Conservation (phyloP, 2,113 vertebrate species). For the Nannobrachium achirus region DNA sequence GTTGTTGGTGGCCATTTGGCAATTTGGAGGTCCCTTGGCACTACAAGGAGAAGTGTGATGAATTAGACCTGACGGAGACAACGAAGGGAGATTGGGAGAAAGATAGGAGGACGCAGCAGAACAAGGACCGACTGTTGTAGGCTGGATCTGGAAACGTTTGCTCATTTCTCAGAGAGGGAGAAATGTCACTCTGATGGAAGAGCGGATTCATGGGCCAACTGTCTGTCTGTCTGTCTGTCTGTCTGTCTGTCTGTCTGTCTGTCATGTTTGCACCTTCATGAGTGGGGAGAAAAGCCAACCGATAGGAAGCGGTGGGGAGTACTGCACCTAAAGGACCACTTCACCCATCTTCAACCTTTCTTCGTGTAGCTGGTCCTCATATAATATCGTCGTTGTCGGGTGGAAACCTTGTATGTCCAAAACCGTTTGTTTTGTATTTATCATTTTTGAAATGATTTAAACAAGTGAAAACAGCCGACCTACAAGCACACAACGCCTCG, state of each 20-base stretch:
- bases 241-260: slow-evolving; percentile 57
- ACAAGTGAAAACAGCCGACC: no score
- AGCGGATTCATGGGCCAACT: slow-evolving; percentile 25
- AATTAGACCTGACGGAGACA: no score
- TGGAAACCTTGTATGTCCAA: no score
- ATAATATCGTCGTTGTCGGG: no score
- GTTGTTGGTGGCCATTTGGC: no score
- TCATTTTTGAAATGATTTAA: no score
- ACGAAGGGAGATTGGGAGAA: neutral
- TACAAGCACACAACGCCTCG: no score
- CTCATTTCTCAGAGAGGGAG: slow-evolving; percentile 39
- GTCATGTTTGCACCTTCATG: slow-evolving; percentile 44
- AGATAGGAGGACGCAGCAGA: slow-evolving; percentile 38
- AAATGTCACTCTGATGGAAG: slow-evolving; percentile 32
- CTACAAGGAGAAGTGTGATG: no score
- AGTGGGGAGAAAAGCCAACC: slow-evolving; percentile 17
- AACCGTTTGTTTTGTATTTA: no score
- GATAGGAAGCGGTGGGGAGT: slow-evolving; percentile 36
- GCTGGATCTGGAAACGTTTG: slow-evolving; percentile 57
- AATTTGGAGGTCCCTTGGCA: no score
- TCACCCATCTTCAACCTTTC: no score
- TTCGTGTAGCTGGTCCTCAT: no score
- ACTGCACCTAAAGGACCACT: neutral
- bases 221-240: slow-evolving; percentile 45
- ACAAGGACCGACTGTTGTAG: slow-evolving; percentile 65